These are phyloP conservation scores for Philonicus albiceps DNA, from an alignment of 2,888 invertebrate genomes.

Conservation along the genomic window DNA sequence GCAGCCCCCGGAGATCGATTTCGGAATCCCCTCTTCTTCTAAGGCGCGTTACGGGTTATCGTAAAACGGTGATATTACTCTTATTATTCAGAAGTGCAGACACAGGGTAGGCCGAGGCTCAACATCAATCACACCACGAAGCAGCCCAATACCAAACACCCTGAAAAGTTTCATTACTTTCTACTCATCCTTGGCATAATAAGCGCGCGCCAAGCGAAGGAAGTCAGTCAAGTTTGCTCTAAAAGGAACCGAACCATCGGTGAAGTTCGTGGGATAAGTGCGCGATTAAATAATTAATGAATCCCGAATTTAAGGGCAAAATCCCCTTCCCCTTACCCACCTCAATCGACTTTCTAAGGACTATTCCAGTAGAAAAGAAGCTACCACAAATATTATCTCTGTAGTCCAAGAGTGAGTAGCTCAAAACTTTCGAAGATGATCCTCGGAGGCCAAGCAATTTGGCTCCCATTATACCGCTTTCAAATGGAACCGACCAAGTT, in stretches of 20 bases:
- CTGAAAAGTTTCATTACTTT: no score
- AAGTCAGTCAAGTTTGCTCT: background rate
- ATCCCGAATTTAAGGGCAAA: background rate
- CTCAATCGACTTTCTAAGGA: background rate
- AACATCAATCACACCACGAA: background rate
- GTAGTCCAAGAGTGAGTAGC: background rate
- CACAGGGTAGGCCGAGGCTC: background rate
- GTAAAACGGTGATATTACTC: background rate
- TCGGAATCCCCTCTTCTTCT: background rate
- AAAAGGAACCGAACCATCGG: background rate
- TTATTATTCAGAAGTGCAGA: background rate
- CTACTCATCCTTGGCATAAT: background rate
- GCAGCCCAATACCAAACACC: background rate
- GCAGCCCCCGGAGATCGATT: background rate
- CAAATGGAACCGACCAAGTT: background rate
- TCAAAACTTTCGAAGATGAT: background rate
- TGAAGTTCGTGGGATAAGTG: background rate
- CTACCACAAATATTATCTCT: conserved; percentile 1
- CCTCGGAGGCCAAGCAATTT: background rate
- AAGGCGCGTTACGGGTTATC: background rate
- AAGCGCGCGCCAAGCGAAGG: background rate
- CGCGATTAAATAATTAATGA: conserved; percentile 12
- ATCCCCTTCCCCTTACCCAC: background rate
- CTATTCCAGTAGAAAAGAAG: background rate
- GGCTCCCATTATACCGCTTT: background rate